Percentiles rank a stretch among this genome's conserved stretches.
Conservation (phyloP, 2,113 vertebrate genomes). For the Anolis carolinensis region DNA sequence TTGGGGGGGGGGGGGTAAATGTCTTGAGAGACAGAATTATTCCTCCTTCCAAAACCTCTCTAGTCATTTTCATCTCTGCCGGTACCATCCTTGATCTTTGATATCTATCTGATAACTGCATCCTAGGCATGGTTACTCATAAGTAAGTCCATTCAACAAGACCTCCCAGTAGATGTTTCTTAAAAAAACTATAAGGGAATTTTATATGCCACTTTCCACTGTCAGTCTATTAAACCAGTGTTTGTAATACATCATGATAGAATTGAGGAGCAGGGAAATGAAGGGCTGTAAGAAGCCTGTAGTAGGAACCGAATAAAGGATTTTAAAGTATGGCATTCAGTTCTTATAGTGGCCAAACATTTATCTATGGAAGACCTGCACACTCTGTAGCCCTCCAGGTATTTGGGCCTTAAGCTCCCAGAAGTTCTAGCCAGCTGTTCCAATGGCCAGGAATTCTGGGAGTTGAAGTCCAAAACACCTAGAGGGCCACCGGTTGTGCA, state of each 20-base stretch:
- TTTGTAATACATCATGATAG: not conserved
- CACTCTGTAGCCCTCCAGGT: too few relatives aligned
- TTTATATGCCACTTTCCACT: not conserved
- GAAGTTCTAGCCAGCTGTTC: too few relatives aligned
- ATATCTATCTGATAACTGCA: not conserved
- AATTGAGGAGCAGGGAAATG: not conserved
- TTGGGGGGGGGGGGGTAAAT: not conserved
- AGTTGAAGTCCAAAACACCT: too few relatives aligned
- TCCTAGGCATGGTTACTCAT: not conserved
- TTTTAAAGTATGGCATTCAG: too few relatives aligned
- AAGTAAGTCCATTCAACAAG: not conserved
- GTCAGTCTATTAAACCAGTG: not conserved
- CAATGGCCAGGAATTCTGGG: too few relatives aligned
- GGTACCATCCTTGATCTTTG: not conserved
- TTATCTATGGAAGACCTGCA: too few relatives aligned
- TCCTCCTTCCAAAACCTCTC: not conserved
- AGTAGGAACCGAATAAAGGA: not conserved
- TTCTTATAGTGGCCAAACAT: too few relatives aligned
- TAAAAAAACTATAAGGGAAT: not conserved
- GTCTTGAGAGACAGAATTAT: not conserved
- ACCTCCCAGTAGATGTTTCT: not conserved
- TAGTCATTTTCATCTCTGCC: slow-evolving; percentile 18
- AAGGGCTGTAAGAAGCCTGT: not conserved
- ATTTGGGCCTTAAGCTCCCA: too few relatives aligned
- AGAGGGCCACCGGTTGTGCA: too few relatives aligned